Conservation (phyloP, 2,113 vertebrate genomes). For the Clarias magur region DNA sequence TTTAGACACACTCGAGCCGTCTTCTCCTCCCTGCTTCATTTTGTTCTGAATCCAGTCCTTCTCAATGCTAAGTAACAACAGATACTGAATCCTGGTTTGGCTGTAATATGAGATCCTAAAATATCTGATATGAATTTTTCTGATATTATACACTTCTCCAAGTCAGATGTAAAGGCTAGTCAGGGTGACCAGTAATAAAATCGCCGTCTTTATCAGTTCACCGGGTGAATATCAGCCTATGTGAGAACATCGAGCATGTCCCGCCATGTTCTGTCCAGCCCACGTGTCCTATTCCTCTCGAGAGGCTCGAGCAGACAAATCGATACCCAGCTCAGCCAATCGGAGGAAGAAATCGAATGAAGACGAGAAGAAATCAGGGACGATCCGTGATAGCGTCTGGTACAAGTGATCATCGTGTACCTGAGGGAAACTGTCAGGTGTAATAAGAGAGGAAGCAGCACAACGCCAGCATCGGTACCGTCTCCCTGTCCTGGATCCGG, state of each 20-base stretch:
- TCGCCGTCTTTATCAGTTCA: not conserved
- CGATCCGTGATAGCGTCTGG: not conserved
- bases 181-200: not conserved
- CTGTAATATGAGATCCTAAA: not conserved
- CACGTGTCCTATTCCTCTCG: not conserved
- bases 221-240: not conserved
- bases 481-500: not conserved
- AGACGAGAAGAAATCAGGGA: not conserved
- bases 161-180: not conserved
- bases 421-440: conserved; percentile 1
- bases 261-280: not conserved
- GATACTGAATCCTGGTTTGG: no score
- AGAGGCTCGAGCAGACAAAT: not conserved
- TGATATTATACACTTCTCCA: not conserved
- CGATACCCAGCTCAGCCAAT: not conserved
- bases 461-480: not conserved
- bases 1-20: not conserved
- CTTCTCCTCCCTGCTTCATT: not conserved
- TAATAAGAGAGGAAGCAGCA: not conserved
- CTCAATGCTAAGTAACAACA: not conserved
- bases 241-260: not conserved
- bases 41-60: not conserved
- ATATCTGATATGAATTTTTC: not conserved
- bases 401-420: not conserved
- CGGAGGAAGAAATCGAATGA: not conserved